Evolutionary conservation across 2,888 invertebrate genomes (phyloP), one percentile per base, ranked within the genome.

Genomic region (Eumerus sabulonum): DNA sequence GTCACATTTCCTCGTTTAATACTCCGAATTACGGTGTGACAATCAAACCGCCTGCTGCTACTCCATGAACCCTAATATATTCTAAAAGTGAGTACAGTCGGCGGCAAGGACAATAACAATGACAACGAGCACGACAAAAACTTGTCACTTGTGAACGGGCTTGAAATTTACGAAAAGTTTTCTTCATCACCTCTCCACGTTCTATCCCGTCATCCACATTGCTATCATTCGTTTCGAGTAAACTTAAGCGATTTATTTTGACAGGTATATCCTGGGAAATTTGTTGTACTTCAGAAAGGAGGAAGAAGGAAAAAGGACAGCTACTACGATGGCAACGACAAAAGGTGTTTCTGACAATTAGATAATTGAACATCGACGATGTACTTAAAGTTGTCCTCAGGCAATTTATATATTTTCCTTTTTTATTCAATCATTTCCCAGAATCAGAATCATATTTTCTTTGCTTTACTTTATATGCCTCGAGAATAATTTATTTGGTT

Each of bases 1-100:
- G 59, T 59, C 51, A 59, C 59, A 68, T 59, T 59, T 67, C 59
- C 19, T 18, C 44, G 51, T 59, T 59, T 47, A 14, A 51, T 42
- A 59, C 38, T 7, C 16, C 44, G 59, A 57, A 67, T 59, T 19
- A 45, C 53, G 45, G 45, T 53, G 51, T 51, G 51, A 47, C 68
- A 51, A 44, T 51, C 59, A 16, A 42, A 19, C 2, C 2, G 38
- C 2, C 2, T 7, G 27, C 27, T 12, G 27, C 27, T 7, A 27
- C 2, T 2, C 27, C 18, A 42, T 12, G 40, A 27, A 27, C 27
- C 60, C 36, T 36, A 9, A 54, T 38, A 13, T 40, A 54, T 40
- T 13, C 54, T 3, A 11, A 11, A 14, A 9, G 47, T 19, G 17
- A 16, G 7, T 27, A 5, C 14, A 19, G 40, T 16, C 14, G 60